These are phyloP conservation scores for Diabrotica balteata DNA, from an alignment of 2,888 invertebrate genomes.

Conservation along the genomic window DNA sequence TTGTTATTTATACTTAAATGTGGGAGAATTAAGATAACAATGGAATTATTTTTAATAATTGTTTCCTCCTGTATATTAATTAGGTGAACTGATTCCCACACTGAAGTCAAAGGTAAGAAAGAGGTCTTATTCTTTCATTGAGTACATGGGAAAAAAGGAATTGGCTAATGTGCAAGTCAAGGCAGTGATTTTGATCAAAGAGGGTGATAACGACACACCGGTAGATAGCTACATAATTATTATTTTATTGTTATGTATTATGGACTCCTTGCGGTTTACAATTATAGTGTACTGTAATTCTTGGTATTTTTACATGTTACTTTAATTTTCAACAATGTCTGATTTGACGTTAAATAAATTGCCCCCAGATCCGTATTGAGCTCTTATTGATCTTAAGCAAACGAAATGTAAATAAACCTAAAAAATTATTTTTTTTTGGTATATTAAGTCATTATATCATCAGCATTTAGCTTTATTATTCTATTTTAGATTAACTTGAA, in stretches of 20 bases:
- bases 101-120: constrained; percentile 38
- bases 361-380: too few relatives aligned
- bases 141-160: constrained; percentile 35
- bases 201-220: constrained; percentile 19
- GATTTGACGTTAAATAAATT: not conserved
- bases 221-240: constrained; percentile 15
- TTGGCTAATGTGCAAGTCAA: constrained; percentile 34
- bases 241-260: constrained; percentile 3
- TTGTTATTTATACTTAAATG: constrained; percentile 52
- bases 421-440: too few relatives aligned
- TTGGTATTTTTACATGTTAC: not conserved
- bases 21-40: constrained; percentile 57
- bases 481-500: too few relatives aligned
- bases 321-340: constrained; percentile 1
- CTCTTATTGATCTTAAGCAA: too few relatives aligned
- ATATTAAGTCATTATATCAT: too few relatives aligned
- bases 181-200: constrained; percentile 29
- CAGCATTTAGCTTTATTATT: too few relatives aligned
- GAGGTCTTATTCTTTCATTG: constrained; percentile 30
- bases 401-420: too few relatives aligned
- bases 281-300: constrained; percentile 1
- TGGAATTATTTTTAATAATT: constrained; percentile 59
- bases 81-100: constrained; percentile 59
- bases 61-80: constrained; percentile 60
- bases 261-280: not conserved